Conservation (phyloP, 2,888 invertebrate genomes). For the Meghimatium bilineatum region DNA sequence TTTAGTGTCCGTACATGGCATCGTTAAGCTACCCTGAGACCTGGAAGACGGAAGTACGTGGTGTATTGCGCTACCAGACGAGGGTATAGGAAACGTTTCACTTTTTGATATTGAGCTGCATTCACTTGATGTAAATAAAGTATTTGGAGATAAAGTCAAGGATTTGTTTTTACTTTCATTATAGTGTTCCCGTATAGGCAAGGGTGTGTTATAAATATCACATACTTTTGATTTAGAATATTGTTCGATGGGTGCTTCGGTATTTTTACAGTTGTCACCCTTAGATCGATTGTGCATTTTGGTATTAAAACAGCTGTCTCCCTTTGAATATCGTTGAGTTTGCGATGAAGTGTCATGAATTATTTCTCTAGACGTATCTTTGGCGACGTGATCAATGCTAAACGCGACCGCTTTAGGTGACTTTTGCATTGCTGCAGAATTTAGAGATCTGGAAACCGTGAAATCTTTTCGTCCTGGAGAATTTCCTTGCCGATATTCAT, state of each 20-base stretch:
- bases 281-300: not conserved
- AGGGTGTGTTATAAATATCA: not conserved
- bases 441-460: no score
- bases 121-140: no score
- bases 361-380: not conserved
- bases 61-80: not conserved
- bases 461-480: not conserved
- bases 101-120: constrained; percentile 4
- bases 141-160: not conserved
- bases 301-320: no score
- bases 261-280: not conserved
- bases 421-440: not conserved
- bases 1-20: not conserved
- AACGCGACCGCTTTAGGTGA: not conserved
- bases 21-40: constrained; percentile 7
- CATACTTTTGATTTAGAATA: not conserved
- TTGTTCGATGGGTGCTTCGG: no score
- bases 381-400: not conserved
- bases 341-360: not conserved
- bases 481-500: not conserved
- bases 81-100: constrained; percentile 27
- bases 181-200: not conserved
- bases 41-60: not conserved
- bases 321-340: not conserved
- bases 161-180: no score